Evolutionary conservation across 1,140 invertebrate species (phyloP).

Genomic region (Drosophila nebulosa): DNA sequence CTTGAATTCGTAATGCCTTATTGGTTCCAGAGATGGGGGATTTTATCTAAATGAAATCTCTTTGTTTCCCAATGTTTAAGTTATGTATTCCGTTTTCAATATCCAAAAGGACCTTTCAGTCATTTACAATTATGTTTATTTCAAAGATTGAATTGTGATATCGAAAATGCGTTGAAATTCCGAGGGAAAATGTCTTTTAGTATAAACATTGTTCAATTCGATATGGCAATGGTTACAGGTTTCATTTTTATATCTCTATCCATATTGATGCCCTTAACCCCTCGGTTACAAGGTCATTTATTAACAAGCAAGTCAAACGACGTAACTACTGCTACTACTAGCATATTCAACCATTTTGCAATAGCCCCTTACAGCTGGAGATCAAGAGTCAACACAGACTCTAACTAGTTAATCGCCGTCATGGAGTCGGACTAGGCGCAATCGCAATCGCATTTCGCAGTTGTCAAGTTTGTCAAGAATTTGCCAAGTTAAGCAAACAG

Average conservation of each 20-base stretch:
- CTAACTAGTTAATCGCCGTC: constrained; percentile 26
- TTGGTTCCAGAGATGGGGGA: neutral
- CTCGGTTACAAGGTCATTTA: neutral
- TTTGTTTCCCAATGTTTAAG: too few relatives aligned
- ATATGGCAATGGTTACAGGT: neutral
- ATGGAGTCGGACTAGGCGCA: constrained; percentile 6
- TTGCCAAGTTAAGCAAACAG: constrained; percentile 26
- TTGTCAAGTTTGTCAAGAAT: constrained; percentile 34
- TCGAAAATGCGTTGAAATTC: too few relatives aligned
- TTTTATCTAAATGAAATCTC: too few relatives aligned
- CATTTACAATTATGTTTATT: too few relatives aligned
- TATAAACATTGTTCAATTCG: neutral
- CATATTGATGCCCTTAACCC: neutral
- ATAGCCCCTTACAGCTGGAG: neutral
- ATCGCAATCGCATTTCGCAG: constrained; percentile 42
- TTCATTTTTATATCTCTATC: neutral
- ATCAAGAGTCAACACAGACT: constrained; percentile 16
- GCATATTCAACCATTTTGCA: neutral
- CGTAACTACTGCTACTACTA: neutral
- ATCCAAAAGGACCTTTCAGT: too few relatives aligned
- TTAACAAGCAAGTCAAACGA: neutral
- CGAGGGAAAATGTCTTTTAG: too few relatives aligned
- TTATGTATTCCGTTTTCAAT: too few relatives aligned
- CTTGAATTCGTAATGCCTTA: neutral
- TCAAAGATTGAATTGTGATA: too few relatives aligned